phyloP scores from a whole-genome alignment of 2,888 invertebrate genomes.

The Callyntrura sp. region DNA sequence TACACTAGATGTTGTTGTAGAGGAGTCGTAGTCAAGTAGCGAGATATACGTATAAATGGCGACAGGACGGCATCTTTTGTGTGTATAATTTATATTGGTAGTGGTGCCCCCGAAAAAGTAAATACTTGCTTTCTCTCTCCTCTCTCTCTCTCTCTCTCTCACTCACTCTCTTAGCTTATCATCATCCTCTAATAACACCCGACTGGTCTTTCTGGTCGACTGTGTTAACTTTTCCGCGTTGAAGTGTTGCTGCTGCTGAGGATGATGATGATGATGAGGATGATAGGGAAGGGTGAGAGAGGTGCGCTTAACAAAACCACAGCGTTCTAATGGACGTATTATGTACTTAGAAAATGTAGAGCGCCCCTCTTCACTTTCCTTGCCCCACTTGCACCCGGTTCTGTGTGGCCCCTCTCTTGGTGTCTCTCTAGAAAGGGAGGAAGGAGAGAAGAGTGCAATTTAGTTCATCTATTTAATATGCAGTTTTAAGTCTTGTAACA shows the following conservation, averaged over 20 bases:
- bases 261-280: neutral
- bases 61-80: constrained; percentile 1
- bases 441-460: neutral
- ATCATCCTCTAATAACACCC: constrained; percentile 36
- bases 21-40: too few species aligned
- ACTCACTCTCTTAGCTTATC: constrained; percentile 1
- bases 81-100: constrained; percentile 19
- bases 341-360: constrained; percentile 45
- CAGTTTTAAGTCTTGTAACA: neutral
- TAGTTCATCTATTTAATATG: constrained; percentile 24
- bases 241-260: constrained; percentile 3
- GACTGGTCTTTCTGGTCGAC: too few species aligned
- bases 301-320: constrained; percentile 50
- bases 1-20: too few species aligned
- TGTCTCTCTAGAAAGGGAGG: neutral
- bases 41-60: too few species aligned
- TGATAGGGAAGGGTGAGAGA: neutral
- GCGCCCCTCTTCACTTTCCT: constrained; percentile 35
- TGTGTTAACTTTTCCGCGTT: too few species aligned
- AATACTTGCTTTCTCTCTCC: constrained; percentile 8
- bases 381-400: neutral
- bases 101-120: constrained; percentile 11
- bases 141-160: constrained; percentile 9
- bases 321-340: constrained; percentile 55
- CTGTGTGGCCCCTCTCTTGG: too few species aligned